Base-by-base conservation (phyloP, 2,797 vertebrate species). In the Catostomus latipinnis region DNA sequence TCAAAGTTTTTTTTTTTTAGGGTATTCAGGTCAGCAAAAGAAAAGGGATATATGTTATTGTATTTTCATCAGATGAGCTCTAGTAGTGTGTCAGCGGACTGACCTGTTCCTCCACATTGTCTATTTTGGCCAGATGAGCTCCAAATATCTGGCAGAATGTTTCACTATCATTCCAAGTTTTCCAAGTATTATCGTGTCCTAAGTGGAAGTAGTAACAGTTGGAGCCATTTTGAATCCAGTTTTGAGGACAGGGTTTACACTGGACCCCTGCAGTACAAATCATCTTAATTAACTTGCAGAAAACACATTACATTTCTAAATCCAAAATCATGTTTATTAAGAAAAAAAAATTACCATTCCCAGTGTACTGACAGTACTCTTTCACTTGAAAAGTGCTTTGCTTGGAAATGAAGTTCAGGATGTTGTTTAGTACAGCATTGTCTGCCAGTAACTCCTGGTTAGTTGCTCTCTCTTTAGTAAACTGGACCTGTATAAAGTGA, bases 21-120 rank as follows among this genome's bases (percentile, higher is more conserved):
- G 34, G 34, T 4, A 34, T 34, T 34, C 34, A 34, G 34, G 34
- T 0, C 34, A 34, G 34, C 34, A 34, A 34, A 34, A 34, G 34
- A 34, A 4, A 34, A 34, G 2, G 34, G 0, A 34, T 34, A 3
- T 34, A 34, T 34, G 34, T 34, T 34, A 34, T 34, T 34, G 34
- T 34, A 4, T 34, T 34, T 34, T 34, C 34, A 34, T 34, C 34
- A 34, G 34, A 34, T 34, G 34, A 34, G 34, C 22, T 22, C 22
- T 2, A 22, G 22, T 22, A 22, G 22, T 74, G 46, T 45, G 2
- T 22, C 8, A 8, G 1, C 8, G 18, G 12, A 12, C 78, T 18
- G 69, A 91, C 93, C 89, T 94, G 93, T 82, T 94, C 90, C 22
- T 88, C 81, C 18, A 5, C 58, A n/a, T 74, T 91, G 2, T 88